Conservation (phyloP, 2,888 invertebrate genomes). For the Caradrina kadenii region DNA sequence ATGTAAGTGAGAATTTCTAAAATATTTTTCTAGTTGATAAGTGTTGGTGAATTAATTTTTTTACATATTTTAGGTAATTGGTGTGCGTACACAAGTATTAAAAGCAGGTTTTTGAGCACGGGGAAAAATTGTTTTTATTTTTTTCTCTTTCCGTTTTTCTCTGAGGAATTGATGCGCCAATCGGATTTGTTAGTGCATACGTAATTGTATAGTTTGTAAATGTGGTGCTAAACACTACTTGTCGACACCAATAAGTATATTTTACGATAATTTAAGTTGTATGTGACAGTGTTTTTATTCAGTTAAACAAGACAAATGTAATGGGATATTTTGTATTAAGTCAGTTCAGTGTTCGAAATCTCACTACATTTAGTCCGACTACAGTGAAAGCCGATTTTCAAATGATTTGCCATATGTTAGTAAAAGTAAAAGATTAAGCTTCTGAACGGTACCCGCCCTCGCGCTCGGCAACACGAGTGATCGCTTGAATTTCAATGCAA, state of each 20-base stretch:
- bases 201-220: slow-evolving; percentile 80
- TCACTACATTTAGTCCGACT: slow-evolving; percentile 66
- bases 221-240: slow-evolving; percentile 84
- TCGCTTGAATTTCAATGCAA: slow-evolving; percentile 49
- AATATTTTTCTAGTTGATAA: slow-evolving; percentile 89
- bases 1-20: slow-evolving; percentile 90
- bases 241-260: slow-evolving; percentile 81
- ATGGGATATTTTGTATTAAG: slow-evolving; percentile 66
- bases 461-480: slow-evolving; percentile 9
- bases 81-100: slow-evolving; percentile 85
- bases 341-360: slow-evolving; percentile 67
- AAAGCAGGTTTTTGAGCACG: slow-evolving; percentile 65
- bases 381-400: slow-evolving; percentile 48
- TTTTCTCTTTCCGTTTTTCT: slow-evolving; percentile 68
- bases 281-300: slow-evolving; percentile 78
- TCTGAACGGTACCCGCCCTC: slow-evolving; percentile 34
- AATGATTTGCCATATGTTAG: slow-evolving; percentile 64
- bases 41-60: slow-evolving; percentile 88
- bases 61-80: slow-evolving; percentile 77
- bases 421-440: slow-evolving; percentile 60
- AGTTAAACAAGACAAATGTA: slow-evolving; percentile 70
- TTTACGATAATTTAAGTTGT: slow-evolving; percentile 84
- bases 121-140: slow-evolving; percentile 57
- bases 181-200: slow-evolving; percentile 77
- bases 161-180: slow-evolving; percentile 73